Evolutionary conservation across 2,888 invertebrate genomes (phyloP).

Genomic region (Cosmia pyralina): DNA sequence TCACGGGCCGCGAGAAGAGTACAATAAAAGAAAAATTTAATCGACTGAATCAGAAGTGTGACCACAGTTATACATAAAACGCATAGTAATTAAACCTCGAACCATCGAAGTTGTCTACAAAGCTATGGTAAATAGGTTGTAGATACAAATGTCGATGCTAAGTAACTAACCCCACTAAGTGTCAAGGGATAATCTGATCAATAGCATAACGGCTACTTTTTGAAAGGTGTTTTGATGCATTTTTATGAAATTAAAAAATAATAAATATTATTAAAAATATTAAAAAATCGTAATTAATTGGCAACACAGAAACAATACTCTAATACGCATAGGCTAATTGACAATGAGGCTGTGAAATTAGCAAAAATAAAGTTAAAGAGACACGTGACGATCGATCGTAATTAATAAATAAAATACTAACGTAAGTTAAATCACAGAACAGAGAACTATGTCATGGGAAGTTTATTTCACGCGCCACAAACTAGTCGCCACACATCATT

Average conservation of each 20-base stretch:
- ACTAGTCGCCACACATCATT: constrained; percentile 53
- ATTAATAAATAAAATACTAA: constrained; percentile 80
- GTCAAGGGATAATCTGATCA: constrained; percentile 86
- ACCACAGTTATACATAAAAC: constrained; percentile 23
- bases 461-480: constrained; percentile 39
- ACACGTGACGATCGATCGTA: constrained; percentile 86
- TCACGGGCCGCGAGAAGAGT: constrained; percentile 18
- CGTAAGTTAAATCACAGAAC: constrained; percentile 81
- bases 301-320: constrained; percentile 90
- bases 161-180: constrained; percentile 82
- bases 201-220: constrained; percentile 89
- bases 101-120: constrained; percentile 73
- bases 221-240: constrained; percentile 89
- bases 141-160: constrained; percentile 73
- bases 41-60: constrained; percentile 41
- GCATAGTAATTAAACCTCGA: constrained; percentile 68
- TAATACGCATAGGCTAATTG: constrained; percentile 90
- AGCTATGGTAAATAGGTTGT: constrained; percentile 76
- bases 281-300: constrained; percentile 85
- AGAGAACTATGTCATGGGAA: constrained; percentile 66
- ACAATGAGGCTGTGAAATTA: constrained; percentile 90
- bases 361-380: constrained; percentile 83
- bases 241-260: constrained; percentile 81
- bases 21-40: constrained; percentile 15
- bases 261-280: constrained; percentile 75